A percentile compares a stretch with the other conserved stretches of the same genome.
Evolutionary conservation across 1,140 invertebrate genomes (phyloP).

Genomic region (Hirudo medicinalis): DNA sequence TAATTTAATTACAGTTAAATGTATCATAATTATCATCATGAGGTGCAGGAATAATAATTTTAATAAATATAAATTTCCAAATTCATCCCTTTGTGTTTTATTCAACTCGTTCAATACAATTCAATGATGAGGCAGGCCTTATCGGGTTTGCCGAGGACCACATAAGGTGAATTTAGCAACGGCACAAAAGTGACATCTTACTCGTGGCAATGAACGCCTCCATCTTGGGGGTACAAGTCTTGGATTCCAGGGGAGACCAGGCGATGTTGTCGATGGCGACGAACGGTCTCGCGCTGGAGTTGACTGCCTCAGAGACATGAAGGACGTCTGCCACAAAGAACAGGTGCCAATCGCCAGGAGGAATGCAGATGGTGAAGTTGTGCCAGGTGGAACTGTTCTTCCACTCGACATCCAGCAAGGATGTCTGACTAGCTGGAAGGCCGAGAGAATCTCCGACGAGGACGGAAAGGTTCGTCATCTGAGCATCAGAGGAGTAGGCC

Average conservation of each 20-base stretch:
- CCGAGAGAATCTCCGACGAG: background rate
- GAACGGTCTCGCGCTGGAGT: background rate
- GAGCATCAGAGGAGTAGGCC: background rate
- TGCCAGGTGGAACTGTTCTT: background rate
- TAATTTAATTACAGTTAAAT: background rate
- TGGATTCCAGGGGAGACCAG: background rate
- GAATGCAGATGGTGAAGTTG: slow-evolving; percentile 4
- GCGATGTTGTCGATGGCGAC: slow-evolving; percentile 5
- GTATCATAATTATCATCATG: background rate
- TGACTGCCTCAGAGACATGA: background rate
- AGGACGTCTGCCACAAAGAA: slow-evolving; percentile 2
- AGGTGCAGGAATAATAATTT: no score
- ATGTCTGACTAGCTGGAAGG: background rate
- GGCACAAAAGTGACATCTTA: no score
- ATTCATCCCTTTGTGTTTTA: no score
- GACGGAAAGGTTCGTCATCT: background rate
- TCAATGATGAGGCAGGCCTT: no score
- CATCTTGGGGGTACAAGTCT: no score
- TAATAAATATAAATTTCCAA: no score
- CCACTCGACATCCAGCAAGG: background rate
- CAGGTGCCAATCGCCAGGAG: slow-evolving; percentile 4
- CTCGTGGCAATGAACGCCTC: no score
- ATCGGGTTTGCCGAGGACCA: no score
- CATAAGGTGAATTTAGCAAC: no score
- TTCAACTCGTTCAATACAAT: no score